Conservation (phyloP, 2,113 vertebrate species). For the Sterrhoptilus dennistouni region DNA sequence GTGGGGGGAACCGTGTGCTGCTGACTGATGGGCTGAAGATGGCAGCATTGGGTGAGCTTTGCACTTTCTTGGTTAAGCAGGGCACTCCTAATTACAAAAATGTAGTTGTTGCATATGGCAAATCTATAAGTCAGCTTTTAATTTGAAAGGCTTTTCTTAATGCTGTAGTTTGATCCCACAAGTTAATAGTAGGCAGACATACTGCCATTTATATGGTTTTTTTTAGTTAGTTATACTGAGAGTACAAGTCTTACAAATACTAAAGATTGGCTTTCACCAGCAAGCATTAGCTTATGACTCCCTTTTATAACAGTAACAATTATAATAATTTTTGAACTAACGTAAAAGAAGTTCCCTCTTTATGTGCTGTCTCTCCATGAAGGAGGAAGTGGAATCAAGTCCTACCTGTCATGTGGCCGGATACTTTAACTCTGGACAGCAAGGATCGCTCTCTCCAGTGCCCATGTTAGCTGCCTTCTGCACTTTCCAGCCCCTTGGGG, state of each 20-base stretch:
- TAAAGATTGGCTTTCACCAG: neutral
- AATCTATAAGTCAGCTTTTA: constrained; percentile 44
- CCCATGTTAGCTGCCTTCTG: neutral
- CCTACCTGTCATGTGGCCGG: neutral
- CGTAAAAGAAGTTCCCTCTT: neutral
- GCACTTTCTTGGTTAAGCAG: neutral
- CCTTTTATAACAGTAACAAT: neutral
- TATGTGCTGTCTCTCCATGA: neutral
- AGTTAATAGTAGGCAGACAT: constrained; percentile 15
- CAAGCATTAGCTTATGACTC: neutral
- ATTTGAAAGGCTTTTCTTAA: constrained; percentile 53
- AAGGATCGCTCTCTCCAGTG: neutral
- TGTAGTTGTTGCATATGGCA: neutral
- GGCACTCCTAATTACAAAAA: neutral
- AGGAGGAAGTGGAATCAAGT: neutral
- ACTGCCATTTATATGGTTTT: constrained; percentile 13
- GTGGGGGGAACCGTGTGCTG: neutral
- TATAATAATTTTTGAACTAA: neutral
- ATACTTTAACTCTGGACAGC: neutral
- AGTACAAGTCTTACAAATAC: neutral
- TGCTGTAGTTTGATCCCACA: neutral
- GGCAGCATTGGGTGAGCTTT: constrained; percentile 78
- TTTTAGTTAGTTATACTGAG: neutral
- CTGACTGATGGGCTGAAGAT: constrained; percentile 67
- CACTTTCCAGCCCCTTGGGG: fast-evolving